phyloP scores from a whole-genome alignment of 2,888 invertebrate species.

The Cosmorhoe ocellata region DNA sequence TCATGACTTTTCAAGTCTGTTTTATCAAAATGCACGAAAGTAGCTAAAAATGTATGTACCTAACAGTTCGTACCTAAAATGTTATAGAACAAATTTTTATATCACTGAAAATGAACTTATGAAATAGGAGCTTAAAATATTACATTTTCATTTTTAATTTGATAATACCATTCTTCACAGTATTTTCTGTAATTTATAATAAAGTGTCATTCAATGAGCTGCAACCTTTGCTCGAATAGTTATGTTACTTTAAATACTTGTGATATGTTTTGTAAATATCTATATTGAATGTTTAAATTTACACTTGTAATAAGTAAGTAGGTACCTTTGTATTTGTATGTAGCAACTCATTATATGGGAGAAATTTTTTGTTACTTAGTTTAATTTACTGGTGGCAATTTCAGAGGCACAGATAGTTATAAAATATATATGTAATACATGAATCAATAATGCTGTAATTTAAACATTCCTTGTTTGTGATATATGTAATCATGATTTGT shows the following conservation, averaged over 20 bases:
- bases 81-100: neutral
- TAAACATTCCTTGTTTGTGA: constrained; percentile 51
- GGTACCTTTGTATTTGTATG: constrained; percentile 24
- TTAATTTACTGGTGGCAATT: too few species aligned
- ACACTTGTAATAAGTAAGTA: constrained; percentile 36
- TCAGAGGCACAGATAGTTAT: too few species aligned
- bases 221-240: constrained; percentile 9
- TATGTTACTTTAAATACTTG: constrained; percentile 25
- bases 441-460: constrained; percentile 15
- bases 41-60: too few species aligned
- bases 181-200: constrained; percentile 2
- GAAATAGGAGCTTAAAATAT: constrained; percentile 19
- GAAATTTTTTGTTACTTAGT: too few species aligned
- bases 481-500: constrained; percentile 49
- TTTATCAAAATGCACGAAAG: too few species aligned
- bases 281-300: constrained; percentile 37
- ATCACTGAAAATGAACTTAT: constrained; percentile 17
- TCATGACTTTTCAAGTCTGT: too few species aligned
- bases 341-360: constrained; percentile 25
- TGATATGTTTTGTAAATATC: constrained; percentile 51
- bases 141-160: neutral
- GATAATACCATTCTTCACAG: neutral
- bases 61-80: too few species aligned
- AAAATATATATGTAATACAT: constrained; percentile 5
- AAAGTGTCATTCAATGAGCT: neutral